Percentiles rank a stretch among this genome's conserved stretches.
phyloP scores from a whole-genome alignment of 2,888 invertebrate genomes.

The Anodontia alba region DNA sequence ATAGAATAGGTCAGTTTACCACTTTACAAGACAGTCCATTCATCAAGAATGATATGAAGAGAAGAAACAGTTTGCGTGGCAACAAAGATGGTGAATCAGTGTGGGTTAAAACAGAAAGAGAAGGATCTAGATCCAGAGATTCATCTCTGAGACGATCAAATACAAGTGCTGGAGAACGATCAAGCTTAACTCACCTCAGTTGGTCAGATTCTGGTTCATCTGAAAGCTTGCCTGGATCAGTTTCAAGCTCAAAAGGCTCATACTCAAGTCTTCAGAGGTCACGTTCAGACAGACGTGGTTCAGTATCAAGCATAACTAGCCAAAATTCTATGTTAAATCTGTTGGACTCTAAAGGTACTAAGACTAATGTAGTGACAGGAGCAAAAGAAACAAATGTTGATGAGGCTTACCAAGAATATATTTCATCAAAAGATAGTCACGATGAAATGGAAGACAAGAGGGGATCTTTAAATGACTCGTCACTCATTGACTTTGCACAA shows the following conservation, averaged over 20 bases:
- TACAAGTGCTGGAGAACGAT: slow-evolving; percentile 49
- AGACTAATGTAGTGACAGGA: slow-evolving; percentile 38
- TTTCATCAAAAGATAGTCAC: neutral
- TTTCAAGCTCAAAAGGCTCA: slow-evolving; percentile 44
- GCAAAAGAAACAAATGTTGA: slow-evolving; percentile 58
- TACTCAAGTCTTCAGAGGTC: slow-evolving; percentile 25
- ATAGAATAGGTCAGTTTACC: slow-evolving; percentile 54
- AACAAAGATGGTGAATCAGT: slow-evolving; percentile 51
- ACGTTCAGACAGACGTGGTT: slow-evolving; percentile 31
- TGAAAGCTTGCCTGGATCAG: slow-evolving; percentile 48
- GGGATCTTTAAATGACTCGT: slow-evolving; percentile 45
- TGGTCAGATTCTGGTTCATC: slow-evolving; percentile 61
- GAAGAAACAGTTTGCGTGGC: slow-evolving; percentile 45
- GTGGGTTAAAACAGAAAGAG: slow-evolving; percentile 41
- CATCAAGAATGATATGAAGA: slow-evolving; percentile 57
- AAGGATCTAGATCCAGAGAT: slow-evolving; percentile 25
- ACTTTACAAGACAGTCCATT: slow-evolving; percentile 64
- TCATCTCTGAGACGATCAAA: slow-evolving; percentile 44
- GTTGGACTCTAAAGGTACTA: slow-evolving; percentile 28
- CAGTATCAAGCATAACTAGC: slow-evolving; percentile 32
- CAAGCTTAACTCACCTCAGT: slow-evolving; percentile 51
- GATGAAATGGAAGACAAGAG: slow-evolving; percentile 10
- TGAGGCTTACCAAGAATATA: slow-evolving; percentile 48
- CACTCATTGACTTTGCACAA: slow-evolving; percentile 59
- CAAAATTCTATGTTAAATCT: slow-evolving; percentile 55